These are phyloP conservation scores for Oxygymnocypris stewartii DNA, from an alignment of 2,113 vertebrate genomes.

Conservation along the genomic window DNA sequence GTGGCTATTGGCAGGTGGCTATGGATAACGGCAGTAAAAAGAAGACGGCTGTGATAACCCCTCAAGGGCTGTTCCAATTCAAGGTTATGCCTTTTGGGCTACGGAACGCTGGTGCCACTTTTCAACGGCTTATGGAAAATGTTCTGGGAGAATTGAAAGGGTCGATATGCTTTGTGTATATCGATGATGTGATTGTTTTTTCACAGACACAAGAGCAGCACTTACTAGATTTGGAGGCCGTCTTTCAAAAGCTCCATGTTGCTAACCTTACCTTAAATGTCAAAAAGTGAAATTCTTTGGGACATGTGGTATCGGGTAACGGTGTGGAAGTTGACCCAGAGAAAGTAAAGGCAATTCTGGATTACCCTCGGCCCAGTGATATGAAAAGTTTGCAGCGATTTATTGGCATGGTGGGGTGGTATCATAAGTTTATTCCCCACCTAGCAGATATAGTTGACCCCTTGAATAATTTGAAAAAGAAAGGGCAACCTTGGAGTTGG, in stretches of 20 bases:
- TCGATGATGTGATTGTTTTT: conserved; percentile 45
- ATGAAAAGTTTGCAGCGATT: too few species aligned
- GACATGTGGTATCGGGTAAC: conserved; percentile 20
- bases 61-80: conserved; percentile 21
- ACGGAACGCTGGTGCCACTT: not conserved
- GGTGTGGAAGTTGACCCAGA: conserved; percentile 9
- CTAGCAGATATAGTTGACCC: too few species aligned
- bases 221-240: conserved; percentile 20
- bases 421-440: too few species aligned
- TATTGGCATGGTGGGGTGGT: too few species aligned
- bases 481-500: too few species aligned
- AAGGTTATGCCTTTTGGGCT: conserved; percentile 23
- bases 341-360: too few species aligned
- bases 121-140: conserved; percentile 26
- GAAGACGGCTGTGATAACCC: conserved; percentile 34
- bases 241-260: not conserved
- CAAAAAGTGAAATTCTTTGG: not conserved
- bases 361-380: too few species aligned
- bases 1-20: too few species aligned
- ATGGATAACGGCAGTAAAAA: not conserved
- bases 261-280: conserved; percentile 31
- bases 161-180: conserved; percentile 32
- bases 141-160: conserved; percentile 1
- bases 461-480: too few species aligned
- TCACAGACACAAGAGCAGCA: conserved; percentile 7